A percentile compares a stretch with the other conserved stretches of the same genome.
These are phyloP conservation scores for Endomychus coccineus DNA, from an alignment of 2,888 invertebrate species.

Conservation along the genomic window DNA sequence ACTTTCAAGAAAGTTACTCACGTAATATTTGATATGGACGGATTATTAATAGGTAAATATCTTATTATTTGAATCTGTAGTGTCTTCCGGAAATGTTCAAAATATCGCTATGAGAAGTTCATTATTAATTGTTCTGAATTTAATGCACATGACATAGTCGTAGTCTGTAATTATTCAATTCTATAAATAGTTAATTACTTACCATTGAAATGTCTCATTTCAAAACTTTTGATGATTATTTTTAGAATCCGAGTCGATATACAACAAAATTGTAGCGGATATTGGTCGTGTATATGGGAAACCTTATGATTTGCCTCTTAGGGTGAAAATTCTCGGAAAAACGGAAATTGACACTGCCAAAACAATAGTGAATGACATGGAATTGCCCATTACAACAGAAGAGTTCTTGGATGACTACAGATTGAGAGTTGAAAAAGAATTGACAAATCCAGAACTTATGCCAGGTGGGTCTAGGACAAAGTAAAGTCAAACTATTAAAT, in stretches of 20 bases:
- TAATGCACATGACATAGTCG: neutral
- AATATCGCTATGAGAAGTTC: conserved; percentile 5
- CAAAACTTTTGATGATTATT: conserved; percentile 28
- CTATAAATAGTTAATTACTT: conserved; percentile 2
- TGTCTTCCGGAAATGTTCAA: conserved; percentile 12
- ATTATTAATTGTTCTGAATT: neutral
- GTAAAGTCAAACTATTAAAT: neutral
- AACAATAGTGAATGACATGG: conserved; percentile 49
- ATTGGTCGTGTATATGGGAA: conserved; percentile 66
- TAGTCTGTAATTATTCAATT: neutral
- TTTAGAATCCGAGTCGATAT: conserved; percentile 80
- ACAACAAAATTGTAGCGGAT: conserved; percentile 64
- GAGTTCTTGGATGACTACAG: conserved; percentile 51
- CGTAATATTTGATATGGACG: conserved; percentile 69
- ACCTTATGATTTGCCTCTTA: conserved; percentile 66
- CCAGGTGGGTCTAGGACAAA: too few relatives aligned
- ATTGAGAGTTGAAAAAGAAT: conserved; percentile 42
- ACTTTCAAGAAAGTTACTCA: conserved; percentile 58
- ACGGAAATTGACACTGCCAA: conserved; percentile 47
- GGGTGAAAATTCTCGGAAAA: conserved; percentile 48
- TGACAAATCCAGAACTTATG: conserved; percentile 51
- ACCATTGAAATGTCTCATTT: conserved; percentile 8
- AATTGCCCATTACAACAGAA: conserved; percentile 54
- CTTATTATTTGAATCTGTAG: too few relatives aligned
- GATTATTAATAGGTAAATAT: conserved; percentile 52